Evolutionary conservation across 2,888 invertebrate genomes (phyloP).

Genomic region (Hydroisotoma schaefferi): DNA sequence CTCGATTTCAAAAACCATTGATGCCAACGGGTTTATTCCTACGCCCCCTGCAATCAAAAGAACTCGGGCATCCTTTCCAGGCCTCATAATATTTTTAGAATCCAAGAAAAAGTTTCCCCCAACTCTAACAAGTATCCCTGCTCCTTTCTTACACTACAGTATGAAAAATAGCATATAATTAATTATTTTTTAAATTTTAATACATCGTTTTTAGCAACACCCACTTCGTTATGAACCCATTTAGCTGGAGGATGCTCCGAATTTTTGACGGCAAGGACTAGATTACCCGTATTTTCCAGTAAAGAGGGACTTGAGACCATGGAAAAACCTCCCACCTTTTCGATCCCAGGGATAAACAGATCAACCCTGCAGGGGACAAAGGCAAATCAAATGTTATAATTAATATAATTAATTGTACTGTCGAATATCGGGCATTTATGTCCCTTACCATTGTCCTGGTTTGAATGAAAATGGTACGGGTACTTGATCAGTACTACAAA

Average conservation of each 20-base stretch:
- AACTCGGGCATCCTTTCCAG: conserved; percentile 34
- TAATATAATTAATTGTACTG: background rate
- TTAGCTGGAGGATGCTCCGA: conserved; percentile 53
- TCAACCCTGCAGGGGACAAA: conserved; percentile 52
- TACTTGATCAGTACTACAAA: conserved; percentile 50
- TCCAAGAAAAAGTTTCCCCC: conserved; percentile 53
- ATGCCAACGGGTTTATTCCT: conserved; percentile 55
- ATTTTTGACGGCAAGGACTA: conserved; percentile 53
- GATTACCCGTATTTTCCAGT: conserved; percentile 47
- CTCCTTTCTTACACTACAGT: conserved; percentile 52
- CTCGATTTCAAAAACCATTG: conserved; percentile 49
- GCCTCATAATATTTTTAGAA: no score
- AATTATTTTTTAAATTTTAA: no score
- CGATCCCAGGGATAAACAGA: conserved; percentile 52
- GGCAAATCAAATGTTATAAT: background rate
- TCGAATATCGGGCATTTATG: background rate
- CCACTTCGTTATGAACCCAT: conserved; percentile 53
- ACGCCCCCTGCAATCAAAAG: conserved; percentile 55
- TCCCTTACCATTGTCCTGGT: conserved; percentile 54
- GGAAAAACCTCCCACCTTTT: conserved; percentile 54
- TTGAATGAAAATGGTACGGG: conserved; percentile 51
- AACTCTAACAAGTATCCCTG: conserved; percentile 51
- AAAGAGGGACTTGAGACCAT: conserved; percentile 53
- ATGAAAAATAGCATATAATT: no score
- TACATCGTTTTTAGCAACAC: no score